These are phyloP conservation scores for Spodoptera littoralis DNA, from an alignment of 2,888 invertebrate species.

Conservation along the genomic window DNA sequence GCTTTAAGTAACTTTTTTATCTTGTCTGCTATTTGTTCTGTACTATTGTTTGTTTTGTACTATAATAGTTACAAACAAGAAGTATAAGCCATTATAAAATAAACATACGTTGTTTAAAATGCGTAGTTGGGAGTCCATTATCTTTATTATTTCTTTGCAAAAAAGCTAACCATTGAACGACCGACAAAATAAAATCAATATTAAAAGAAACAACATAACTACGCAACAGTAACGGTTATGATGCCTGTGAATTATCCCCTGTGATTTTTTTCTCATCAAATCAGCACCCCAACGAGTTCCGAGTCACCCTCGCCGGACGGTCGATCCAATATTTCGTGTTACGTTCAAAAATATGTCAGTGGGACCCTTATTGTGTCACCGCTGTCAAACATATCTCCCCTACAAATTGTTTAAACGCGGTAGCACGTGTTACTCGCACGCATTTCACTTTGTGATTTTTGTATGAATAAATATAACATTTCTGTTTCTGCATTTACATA, in stretches of 20 bases:
- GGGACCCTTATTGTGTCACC: slow-evolving; percentile 61
- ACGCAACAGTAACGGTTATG: slow-evolving; percentile 24
- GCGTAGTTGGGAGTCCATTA: too few relatives aligned
- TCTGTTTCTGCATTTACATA: slow-evolving; percentile 40
- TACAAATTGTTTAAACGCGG: slow-evolving; percentile 48
- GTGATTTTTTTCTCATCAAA: slow-evolving; percentile 41
- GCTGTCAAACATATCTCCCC: slow-evolving; percentile 55
- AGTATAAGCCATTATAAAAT: too few relatives aligned
- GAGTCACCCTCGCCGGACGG: slow-evolving; percentile 61
- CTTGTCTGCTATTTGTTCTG: not conserved
- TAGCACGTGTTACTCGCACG: slow-evolving; percentile 48
- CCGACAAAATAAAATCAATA: slow-evolving; percentile 6
- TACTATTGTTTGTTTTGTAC: not conserved
- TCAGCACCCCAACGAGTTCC: slow-evolving; percentile 48
- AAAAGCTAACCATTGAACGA: slow-evolving; percentile 6
- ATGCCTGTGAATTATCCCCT: slow-evolving; percentile 32
- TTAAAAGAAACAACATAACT: slow-evolving; percentile 6
- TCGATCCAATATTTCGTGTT: slow-evolving; percentile 68
- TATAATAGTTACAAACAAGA: too few relatives aligned
- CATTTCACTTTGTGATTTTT: slow-evolving; percentile 42
- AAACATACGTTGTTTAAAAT: too few relatives aligned
- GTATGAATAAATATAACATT: slow-evolving; percentile 50
- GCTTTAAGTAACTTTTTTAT: not conserved
- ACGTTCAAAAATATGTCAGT: slow-evolving; percentile 78
- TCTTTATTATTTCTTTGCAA: not conserved